Conservation (phyloP, 30 jellyfish, hydroid and myxozoan species). For the Aurelia aurita region DNA sequence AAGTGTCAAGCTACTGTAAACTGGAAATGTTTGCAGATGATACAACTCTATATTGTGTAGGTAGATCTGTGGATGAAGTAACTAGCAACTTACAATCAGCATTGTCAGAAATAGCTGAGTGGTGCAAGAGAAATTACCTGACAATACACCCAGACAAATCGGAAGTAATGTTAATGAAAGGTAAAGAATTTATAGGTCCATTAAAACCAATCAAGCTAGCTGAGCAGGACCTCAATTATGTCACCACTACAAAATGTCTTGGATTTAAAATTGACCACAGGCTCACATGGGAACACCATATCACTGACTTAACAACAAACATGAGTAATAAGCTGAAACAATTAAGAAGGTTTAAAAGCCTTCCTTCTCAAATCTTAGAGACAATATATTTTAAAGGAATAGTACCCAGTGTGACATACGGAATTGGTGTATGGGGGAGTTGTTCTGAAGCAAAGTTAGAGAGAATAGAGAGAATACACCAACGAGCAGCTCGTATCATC, state of each 20-base stretch:
- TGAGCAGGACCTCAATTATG: not conserved
- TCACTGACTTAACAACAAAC: not conserved
- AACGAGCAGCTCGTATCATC: conserved; percentile 17
- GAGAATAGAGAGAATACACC: conserved; percentile 31
- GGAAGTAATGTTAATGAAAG: conserved; percentile 19
- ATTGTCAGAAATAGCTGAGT: conserved; percentile 18
- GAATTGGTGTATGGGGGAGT: conserved; percentile 40
- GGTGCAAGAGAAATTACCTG: conserved; percentile 28
- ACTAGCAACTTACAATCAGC: conserved; percentile 22
- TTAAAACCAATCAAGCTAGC: not conserved
- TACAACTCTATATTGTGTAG: conserved; percentile 24
- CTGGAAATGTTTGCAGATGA: conserved; percentile 23
- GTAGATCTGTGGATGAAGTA: conserved; percentile 14
- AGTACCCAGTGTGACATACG: conserved; percentile 19
- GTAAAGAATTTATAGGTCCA: conserved; percentile 8
- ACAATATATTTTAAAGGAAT: too few relatives aligned
- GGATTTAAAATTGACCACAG: conserved; percentile 3
- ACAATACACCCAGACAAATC: too few relatives aligned
- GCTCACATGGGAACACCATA: conserved; percentile 6
- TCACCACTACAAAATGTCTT: not conserved
- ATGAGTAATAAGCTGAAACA: not conserved
- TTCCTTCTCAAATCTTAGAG: too few relatives aligned
- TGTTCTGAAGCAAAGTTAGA: conserved; percentile 26
- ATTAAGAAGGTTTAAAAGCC: too few relatives aligned
- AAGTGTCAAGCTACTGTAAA: too few relatives aligned